Base-by-base conservation (phyloP, 2,113 vertebrate species). In the Pogonocichla stellata region DNA sequence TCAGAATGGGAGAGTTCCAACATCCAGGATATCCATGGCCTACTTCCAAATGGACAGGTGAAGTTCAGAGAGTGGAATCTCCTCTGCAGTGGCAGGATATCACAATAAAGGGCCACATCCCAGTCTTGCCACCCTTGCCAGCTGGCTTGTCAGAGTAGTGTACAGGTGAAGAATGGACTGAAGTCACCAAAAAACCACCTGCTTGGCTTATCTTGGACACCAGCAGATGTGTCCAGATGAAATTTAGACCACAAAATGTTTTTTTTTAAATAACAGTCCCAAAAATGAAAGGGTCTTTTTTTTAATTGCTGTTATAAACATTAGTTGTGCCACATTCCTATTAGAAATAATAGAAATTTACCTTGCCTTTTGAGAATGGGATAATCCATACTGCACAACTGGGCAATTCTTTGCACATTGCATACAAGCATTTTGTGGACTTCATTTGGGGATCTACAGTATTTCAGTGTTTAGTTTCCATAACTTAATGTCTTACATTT, bases 391-490 rank as follows among this genome's bases (percentile, higher is more conserved):
- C 9, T 58, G 15, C 3, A 34, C 14, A 51, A 67, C 13, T 15
- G 34, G 8, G 12, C 4, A 78, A 34, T 40, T 66, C 33, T 74
- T 83, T 42, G 34, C 11, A 74, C 28, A 12, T 20, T 26, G 7
- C 4, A 26, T 22, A 23, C 23, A 51, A 50, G 2, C 1, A 17
- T 73, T 88, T 77, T n/a, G 17, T 47, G 14, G 20, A 29, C 18
- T 75, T 88, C 19, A 10, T 4, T 19, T 54, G 54, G 67, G 62
- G 67, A 78, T 38, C 18, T 9, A 19, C 51, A 78, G 11, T 47
- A 34, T 88, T 78, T 87, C 79, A 67, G 53, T 77, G 33, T 51
- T 96, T 61, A 16, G 8, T 48, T 93, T 93, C 64, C 82, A 75
- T 51, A 77, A 42, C 42, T 48, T 82, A 90, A 34, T 19, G 19